phyloP scores from a whole-genome alignment of 2,113 vertebrate genomes.

The Thryonomys swinderianus region DNA sequence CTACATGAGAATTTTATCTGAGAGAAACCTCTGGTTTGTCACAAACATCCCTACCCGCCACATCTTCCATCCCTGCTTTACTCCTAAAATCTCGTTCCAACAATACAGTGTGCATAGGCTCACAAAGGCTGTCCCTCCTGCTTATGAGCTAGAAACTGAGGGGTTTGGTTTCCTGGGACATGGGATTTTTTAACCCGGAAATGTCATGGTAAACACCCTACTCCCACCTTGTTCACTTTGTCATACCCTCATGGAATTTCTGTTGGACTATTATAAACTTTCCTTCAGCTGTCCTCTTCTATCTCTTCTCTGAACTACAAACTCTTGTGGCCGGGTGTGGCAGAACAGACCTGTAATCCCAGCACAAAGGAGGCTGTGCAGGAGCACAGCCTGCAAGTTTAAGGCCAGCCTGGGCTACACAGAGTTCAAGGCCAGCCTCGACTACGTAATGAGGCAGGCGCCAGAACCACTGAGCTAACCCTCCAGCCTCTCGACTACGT shows the following conservation, averaged over 20 bases:
- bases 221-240: neutral
- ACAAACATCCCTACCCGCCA: neutral
- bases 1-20: no score
- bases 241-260: neutral
- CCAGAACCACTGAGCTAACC: no score
- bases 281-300: neutral
- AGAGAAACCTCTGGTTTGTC: neutral
- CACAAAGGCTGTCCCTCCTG: neutral
- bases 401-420: no score
- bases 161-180: neutral
- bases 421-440: neutral
- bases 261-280: neutral
- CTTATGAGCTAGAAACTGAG: neutral
- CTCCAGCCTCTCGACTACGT: neutral
- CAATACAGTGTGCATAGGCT: neutral
- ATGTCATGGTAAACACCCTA: neutral
- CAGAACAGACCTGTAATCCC: neutral
- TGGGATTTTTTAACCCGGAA: neutral
- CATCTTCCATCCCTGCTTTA: neutral
- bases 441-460: neutral
- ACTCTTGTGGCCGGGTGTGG: neutral
- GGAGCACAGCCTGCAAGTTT: neutral
- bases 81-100: constrained; percentile 15
- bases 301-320: neutral
- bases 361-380: neutral